Evolutionary conservation across 2,888 invertebrate species (phyloP).

Genomic region (Chymomyza fuscimana): DNA sequence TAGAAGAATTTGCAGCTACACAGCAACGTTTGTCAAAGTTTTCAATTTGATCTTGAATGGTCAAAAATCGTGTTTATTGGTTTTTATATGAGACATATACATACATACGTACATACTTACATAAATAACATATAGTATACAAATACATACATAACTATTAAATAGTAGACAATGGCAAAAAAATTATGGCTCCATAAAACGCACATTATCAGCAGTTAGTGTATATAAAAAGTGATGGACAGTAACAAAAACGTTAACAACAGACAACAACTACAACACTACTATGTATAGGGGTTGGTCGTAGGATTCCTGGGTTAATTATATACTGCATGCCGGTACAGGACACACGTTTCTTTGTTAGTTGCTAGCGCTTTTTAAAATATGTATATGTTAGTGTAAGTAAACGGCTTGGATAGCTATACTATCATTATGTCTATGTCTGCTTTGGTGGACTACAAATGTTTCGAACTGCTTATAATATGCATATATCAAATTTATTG

Average conservation of each 20-base stretch:
- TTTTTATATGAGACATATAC: conserved; percentile 21
- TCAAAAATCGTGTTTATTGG: conserved; percentile 54
- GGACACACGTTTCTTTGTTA: conserved; percentile 44
- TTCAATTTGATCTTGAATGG: conserved; percentile 28
- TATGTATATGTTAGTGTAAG: neutral
- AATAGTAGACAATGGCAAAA: neutral
- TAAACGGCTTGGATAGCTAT: conserved; percentile 13
- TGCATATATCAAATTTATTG: conserved; percentile 31
- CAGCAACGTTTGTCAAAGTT: neutral
- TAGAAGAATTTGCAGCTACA: neutral
- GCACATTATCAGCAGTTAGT: conserved; percentile 17
- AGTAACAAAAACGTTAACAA: conserved; percentile 36
- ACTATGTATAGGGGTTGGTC: neutral
- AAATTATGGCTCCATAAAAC: neutral
- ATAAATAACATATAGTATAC: conserved; percentile 17
- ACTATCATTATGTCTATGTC: conserved; percentile 13
- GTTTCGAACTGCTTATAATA: neutral
- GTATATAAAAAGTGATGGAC: conserved; percentile 38
- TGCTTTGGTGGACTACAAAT: conserved; percentile 32
- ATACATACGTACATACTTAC: conserved; percentile 27
- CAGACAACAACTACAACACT: conserved; percentile 32
- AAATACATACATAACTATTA: conserved; percentile 30
- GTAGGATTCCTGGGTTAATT: neutral
- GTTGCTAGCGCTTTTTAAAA: conserved; percentile 23
- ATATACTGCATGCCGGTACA: conserved; percentile 24